A percentile compares a stretch with the other conserved stretches of the same genome.
Conservation (phyloP, 2,888 invertebrate species). For the Prosopocoilus inquinatus region DNA sequence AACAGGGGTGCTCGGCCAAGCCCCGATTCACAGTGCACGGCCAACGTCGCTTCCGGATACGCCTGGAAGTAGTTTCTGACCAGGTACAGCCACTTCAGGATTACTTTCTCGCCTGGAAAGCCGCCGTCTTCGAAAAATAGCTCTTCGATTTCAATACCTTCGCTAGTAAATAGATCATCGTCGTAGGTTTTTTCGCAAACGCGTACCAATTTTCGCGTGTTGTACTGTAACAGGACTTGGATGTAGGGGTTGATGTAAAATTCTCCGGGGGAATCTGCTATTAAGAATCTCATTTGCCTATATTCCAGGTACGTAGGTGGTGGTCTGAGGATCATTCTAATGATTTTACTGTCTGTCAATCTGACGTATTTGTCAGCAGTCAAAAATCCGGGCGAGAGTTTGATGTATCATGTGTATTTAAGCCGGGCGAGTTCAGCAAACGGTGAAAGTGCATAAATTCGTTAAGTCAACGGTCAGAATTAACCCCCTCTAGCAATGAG, state of each 20-base stretch:
- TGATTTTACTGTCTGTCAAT: too few species aligned
- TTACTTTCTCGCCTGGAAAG: constrained; percentile 13
- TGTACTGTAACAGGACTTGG: constrained; percentile 17
- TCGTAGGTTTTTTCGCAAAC: constrained; percentile 18
- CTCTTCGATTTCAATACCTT: constrained; percentile 16
- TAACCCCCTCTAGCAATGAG: too few species aligned
- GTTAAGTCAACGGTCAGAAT: too few species aligned
- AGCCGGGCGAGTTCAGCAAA: too few species aligned
- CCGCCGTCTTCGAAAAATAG: constrained; percentile 15
- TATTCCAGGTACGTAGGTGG: constrained; percentile 17
- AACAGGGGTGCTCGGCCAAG: constrained; percentile 97
- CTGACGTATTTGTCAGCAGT: too few species aligned
- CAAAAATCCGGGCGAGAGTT: too few species aligned
- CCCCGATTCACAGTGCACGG: constrained; percentile 98
- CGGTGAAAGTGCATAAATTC: too few species aligned
- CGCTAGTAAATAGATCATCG: constrained; percentile 8
- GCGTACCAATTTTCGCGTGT: constrained; percentile 14
- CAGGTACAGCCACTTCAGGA: constrained; percentile 14
- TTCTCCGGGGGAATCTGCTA: constrained; percentile 12
- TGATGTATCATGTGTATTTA: too few species aligned
- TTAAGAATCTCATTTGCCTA: constrained; percentile 15
- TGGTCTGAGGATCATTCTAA: constrained; percentile 10
- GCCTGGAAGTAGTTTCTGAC: constrained; percentile 11
- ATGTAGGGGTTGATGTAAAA: constrained; percentile 18
- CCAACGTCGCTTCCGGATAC: constrained; percentile 81